Conservation (phyloP, 2,797 vertebrate genomes). For the Choloepus didactylus region DNA sequence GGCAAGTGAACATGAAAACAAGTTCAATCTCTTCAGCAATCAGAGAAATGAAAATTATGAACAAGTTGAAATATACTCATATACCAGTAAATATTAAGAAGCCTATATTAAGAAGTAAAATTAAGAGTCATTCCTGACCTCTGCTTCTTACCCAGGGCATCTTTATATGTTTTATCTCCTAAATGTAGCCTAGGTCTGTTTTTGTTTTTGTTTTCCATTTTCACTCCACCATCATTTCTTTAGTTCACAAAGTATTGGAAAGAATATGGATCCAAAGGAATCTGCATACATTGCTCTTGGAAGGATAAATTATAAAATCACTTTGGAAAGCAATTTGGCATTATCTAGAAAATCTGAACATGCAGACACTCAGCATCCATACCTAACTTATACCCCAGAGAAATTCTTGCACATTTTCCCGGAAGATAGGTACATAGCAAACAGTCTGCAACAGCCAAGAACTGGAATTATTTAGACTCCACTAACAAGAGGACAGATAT, state of each 20-base stretch:
- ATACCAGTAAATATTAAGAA: background rate
- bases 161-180: background rate
- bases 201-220: background rate
- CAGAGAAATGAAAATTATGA: background rate
- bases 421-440: background rate
- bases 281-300: background rate
- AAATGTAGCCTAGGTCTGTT: background rate
- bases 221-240: background rate
- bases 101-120: background rate
- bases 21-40: background rate
- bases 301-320: constrained; percentile 21
- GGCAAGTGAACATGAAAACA: background rate
- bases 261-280: background rate
- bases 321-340: background rate
- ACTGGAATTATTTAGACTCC: background rate
- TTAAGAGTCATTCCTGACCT: background rate
- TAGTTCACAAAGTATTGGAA: background rate
- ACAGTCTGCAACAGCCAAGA: background rate
- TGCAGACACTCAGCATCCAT: background rate
- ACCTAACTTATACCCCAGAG: background rate
- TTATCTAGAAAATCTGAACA: constrained; percentile 17
- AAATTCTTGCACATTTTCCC: background rate
- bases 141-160: background rate
- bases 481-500: background rate
- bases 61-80: background rate